Evolutionary conservation across 1,140 invertebrate species (phyloP).

Genomic region (Tyrophagus putrescentiae): DNA sequence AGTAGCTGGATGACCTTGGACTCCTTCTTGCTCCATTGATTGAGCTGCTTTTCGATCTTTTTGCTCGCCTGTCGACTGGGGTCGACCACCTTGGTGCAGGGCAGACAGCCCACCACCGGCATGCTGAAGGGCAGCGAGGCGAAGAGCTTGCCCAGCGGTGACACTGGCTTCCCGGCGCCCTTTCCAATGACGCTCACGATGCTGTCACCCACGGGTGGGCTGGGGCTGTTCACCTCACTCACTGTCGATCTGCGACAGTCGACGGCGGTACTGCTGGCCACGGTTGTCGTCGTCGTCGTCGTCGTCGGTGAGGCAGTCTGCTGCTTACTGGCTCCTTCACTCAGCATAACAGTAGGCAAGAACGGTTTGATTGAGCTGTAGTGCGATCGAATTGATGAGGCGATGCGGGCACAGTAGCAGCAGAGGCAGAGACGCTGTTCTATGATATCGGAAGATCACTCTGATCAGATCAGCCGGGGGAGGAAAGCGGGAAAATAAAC

Average conservation of each 20-base stretch:
- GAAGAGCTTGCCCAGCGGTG: not conserved
- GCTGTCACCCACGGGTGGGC: no score
- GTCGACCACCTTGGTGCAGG: conserved; percentile 7
- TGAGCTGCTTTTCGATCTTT: conserved; percentile 32
- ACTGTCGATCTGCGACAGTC: not conserved
- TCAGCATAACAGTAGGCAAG: conserved; percentile 9
- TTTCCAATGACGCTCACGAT: no score
- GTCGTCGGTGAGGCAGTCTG: not conserved
- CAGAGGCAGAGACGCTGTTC: no score
- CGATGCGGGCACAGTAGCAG: no score
- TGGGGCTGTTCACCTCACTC: no score
- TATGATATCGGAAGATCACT: no score
- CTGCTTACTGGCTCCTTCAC: not conserved
- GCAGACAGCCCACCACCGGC: not conserved
- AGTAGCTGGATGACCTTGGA: conserved; percentile 46
- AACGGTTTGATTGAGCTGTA: no score
- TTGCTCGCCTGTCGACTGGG: conserved; percentile 26
- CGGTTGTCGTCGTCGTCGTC: not conserved
- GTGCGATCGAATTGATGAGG: no score
- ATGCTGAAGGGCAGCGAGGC: not conserved
- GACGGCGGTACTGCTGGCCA: not conserved
- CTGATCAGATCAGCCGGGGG: not conserved
- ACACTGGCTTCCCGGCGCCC: conserved; percentile 3
- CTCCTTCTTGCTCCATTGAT: conserved; percentile 33
- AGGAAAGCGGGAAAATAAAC: conserved; percentile 11